phyloP scores from a whole-genome alignment of 2,888 invertebrate genomes.

The Ctena decussata region DNA sequence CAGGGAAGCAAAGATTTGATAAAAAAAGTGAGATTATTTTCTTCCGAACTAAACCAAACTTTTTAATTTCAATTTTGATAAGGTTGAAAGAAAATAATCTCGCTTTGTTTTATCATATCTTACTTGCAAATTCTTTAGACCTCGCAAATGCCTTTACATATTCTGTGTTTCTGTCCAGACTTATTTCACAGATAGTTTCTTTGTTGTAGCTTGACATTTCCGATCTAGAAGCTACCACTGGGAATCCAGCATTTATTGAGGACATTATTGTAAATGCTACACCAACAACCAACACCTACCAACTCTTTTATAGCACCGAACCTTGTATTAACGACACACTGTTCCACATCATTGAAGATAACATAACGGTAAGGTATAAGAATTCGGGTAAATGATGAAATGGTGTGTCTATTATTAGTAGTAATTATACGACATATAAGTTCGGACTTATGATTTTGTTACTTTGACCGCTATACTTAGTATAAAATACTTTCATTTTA shows the following conservation, averaged over 20 bases:
- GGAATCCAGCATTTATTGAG: neutral
- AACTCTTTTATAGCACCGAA: constrained; percentile 2
- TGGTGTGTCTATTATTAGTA: too few species aligned
- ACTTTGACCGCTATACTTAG: too few species aligned
- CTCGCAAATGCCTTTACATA: too few species aligned
- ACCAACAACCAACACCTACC: neutral
- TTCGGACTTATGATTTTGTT: too few species aligned
- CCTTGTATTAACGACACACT: neutral
- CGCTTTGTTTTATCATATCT: neutral
- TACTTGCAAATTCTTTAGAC: neutral
- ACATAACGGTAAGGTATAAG: neutral
- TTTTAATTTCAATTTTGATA: neutral
- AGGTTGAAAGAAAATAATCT: neutral
- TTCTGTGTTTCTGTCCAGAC: too few species aligned
- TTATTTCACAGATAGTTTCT: too few species aligned
- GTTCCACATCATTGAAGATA: neutral
- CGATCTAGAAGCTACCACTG: constrained; percentile 11
- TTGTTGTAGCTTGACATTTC: constrained; percentile 11
- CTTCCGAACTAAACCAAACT: too few species aligned
- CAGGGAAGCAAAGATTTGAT: too few species aligned
- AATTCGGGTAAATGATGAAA: too few species aligned
- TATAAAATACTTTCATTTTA: too few species aligned
- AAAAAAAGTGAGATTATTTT: too few species aligned
- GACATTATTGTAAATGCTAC: neutral
- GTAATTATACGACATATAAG: too few species aligned